Evolutionary conservation across 2,113 vertebrate species (phyloP), one percentile per base, ranked within the genome.

Genomic region (Labrus mixtus): DNA sequence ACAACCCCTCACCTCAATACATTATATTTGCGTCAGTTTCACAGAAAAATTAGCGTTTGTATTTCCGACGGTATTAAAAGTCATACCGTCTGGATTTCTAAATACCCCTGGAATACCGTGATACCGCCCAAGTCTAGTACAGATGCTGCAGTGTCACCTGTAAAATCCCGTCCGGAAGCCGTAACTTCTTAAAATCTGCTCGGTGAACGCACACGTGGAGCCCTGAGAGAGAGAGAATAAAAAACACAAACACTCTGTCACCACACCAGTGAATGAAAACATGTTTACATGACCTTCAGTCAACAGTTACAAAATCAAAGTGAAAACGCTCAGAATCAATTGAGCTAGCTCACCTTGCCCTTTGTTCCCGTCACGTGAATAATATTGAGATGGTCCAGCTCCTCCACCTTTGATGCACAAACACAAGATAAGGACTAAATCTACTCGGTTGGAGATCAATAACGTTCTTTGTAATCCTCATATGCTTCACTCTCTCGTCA

Each of bases 311-410:
- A 20, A 23, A 57, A 51, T 39, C 5, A 2, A 8, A 50, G 16
- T 12, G 8, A 16, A 36, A 55, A 48, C 10, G 12, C 15, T 68
- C 16, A 22, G 16, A 20, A 25, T 25, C 57, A 56, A 33, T 17
- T 6, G 6, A 8, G 19, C 66, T 8, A 0, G 39, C 90, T 95
- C 73, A 98, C 98, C 96, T 98, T 99, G 87, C 98, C 97, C 91
- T 99, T 99, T 25, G 97, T 99, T 79, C 98, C 98, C 0, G 97
- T 98, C 67, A 98, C 95, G 15, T 99, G 98, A 81, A 99, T 98
- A 66, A 99, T 96, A 79, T 98, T 98, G 22, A 99, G 93, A 71
- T 63, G 93, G 85, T 99, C 95, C 19, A 99, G 93, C 73, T 97
- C 94, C 33, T 97, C 94, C 73, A 98, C 96, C 98, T 99, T 88